Base-by-base conservation (phyloP, 2,888 invertebrate genomes). In the Trypoxylon attenuatum region DNA sequence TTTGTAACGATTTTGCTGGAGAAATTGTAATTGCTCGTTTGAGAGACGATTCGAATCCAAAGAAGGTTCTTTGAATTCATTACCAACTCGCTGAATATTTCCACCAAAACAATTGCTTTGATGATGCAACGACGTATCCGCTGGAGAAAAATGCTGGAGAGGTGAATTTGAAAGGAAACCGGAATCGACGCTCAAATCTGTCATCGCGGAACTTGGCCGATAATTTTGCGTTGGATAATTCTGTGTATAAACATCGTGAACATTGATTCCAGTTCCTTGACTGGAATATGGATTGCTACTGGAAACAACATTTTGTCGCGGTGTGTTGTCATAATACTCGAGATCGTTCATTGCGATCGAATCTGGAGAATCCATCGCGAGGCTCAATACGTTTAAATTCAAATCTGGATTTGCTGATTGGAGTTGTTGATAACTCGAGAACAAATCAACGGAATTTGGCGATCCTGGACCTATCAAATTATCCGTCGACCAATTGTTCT, bases 111-210 rank as follows among this genome's bases (percentile, higher is more conserved):
- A 83, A 64, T 82, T 82, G n/a, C n/a, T n/a, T n/a, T n/a, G n/a
- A n/a, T n/a, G n/a, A 27, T 85, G 84, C 25, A 85, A 42, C 16
- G 72, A 56, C 10, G 76, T 78, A 15, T 86, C 85, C n/a, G 77
- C 78, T 0, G 86, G 81, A 16, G 86, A 86, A 45, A 83, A 86
- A 57, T 85, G 85, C 55, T 86, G 87, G 15, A 83, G 65, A 3
- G 85, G 78, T 2, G 87, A 85, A 47, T 84, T 85, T 2, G 83
- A 81, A 18, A 83, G 62, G 56, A 86, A 86, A 25, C 82, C 81
- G n/a, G 85, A 82, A 65, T 87, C 85, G 1, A 67, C 76, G 60
- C 77, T 83, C 8, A 84, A 75, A 58, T 87, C 84, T 60, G 84
- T 85, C 83, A 86, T 82, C 47, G 85, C 78, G 5, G 86, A 82